Evolutionary conservation across 2,888 invertebrate genomes (phyloP), one percentile per base, ranked within the genome.

Genomic region (Meganola albula): DNA sequence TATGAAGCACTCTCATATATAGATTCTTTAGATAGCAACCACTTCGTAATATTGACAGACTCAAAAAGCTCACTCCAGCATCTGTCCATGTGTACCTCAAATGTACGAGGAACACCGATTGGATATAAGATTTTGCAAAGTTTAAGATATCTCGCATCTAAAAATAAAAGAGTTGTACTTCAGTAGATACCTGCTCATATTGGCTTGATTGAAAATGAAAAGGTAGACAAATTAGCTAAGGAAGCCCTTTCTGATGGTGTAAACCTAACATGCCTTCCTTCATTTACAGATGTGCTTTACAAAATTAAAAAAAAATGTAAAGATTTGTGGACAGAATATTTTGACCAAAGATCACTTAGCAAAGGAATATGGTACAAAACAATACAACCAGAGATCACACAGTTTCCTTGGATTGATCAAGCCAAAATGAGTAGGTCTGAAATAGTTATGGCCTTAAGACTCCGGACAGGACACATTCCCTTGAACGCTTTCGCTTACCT

Each of bases 61-160:
- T 29, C 29, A 13, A 29, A 7, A n/a, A 29, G 29, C 10, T 13
- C 29, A 3, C 23, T 29, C 2, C 29, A 23, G 12, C 30, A 30
- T 7, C 12, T 13, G 23, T n/a, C n/a, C n/a, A n/a, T n/a, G n/a
- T n/a, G n/a, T n/a, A n/a, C n/a, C n/a, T n/a, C n/a, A n/a, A n/a
- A n/a, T n/a, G n/a, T n/a, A n/a, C n/a, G n/a, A n/a, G n/a, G n/a
- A n/a, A n/a, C n/a, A n/a, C n/a, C n/a, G n/a, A n/a, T n/a, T n/a
- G n/a, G n/a, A n/a, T n/a, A n/a, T n/a, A n/a, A n/a, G n/a, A n/a
- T n/a, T n/a, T n/a, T n/a, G n/a, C n/a, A n/a, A n/a, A n/a, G n/a
- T n/a, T n/a, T n/a, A n/a, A n/a, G n/a, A n/a, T n/a, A n/a, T 10
- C 12, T 23, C 14, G 20, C 4, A 1, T 6, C 9, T 12, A 7